Base-by-base conservation (phyloP, 1,140 invertebrate genomes). In the Hyposmocoma kahamanoa region DNA sequence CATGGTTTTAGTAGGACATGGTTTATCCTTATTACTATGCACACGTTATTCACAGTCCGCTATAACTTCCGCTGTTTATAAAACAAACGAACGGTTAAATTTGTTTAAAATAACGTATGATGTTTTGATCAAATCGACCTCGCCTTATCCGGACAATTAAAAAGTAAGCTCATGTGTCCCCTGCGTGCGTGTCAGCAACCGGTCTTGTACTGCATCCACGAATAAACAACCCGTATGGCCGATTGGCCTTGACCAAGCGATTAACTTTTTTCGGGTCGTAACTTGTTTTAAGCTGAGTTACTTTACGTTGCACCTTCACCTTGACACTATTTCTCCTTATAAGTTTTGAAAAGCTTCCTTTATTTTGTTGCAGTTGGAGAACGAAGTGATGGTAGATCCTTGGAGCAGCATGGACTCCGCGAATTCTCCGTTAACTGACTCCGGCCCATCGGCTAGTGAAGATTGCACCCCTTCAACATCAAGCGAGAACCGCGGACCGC, bases 401-500 rank as follows among this genome's bases (percentile, higher is more conserved):
- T 87, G 84, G 84, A 87, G 84, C 83, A 87, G 84, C 58, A 87
- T 87, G 84, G 84, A 87, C 67, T 84, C 81, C 39, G 84, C 83
- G 39, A 84, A 84, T 73, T 87, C 84, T 46, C 81, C 82, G 65
- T 74, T 86, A 62, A 86, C 81, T 54, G 81, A 85, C 64, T 85
- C 80, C 47, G 81, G 71, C 59, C 79, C 83, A 20, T 86, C 83
- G 39, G 84, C 79, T 57, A 86, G 76, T 56, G 84, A 85, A 53
- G 82, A 84, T 64, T 81, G 78, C 62, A 77, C 77, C 28, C 80
- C 82, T 13, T 84, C 82, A 18, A 82, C 79, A 30, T 85, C 82
- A 19, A 83, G 72, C 47, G 77, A 83, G 61, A 53, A 70, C 11
- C 74, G 68, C 28, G 57, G 65, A 30, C 63, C 60, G 44, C 30